Percentiles rank a stretch among this genome's conserved stretches.
These are phyloP conservation scores for Tribolium freemani DNA, from an alignment of 2,888 invertebrate genomes.

Conservation along the genomic window DNA sequence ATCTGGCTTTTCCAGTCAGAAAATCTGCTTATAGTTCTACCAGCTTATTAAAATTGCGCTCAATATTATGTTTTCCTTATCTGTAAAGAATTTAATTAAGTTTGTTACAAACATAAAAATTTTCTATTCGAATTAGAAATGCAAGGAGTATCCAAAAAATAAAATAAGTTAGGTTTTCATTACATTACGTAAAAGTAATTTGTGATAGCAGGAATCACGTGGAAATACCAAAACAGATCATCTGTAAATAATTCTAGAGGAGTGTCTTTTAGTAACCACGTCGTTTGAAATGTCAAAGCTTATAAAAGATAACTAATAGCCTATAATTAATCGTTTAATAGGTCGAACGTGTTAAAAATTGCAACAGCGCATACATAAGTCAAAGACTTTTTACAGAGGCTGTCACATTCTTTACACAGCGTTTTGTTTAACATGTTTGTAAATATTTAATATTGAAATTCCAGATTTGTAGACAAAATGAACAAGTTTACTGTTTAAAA, in stretches of 20 bases:
- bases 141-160: too few relatives aligned
- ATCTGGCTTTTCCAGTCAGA: too few relatives aligned
- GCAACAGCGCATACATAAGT: not conserved
- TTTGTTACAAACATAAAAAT: too few relatives aligned
- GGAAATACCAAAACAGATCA: not conserved
- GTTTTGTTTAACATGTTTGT: not conserved
- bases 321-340: constrained; percentile 10
- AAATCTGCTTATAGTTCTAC: too few relatives aligned
- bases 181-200: not conserved
- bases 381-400: not conserved
- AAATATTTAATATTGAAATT: not conserved
- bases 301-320: constrained; percentile 10
- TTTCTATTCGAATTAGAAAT: too few relatives aligned
- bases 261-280: not conserved
- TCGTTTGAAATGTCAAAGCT: constrained; percentile 9
- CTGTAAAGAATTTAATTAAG: too few relatives aligned
- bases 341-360: not conserved
- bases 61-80: too few relatives aligned
- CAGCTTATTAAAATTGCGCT: too few relatives aligned
- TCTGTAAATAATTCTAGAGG: not conserved
- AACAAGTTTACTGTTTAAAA: not conserved
- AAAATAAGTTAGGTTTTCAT: too few relatives aligned
- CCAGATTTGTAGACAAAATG: not conserved
- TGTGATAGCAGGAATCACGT: not conserved
- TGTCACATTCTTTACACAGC: not conserved